These are phyloP conservation scores for Boloria selene DNA, from an alignment of 2,888 invertebrate species.

Conservation along the genomic window DNA sequence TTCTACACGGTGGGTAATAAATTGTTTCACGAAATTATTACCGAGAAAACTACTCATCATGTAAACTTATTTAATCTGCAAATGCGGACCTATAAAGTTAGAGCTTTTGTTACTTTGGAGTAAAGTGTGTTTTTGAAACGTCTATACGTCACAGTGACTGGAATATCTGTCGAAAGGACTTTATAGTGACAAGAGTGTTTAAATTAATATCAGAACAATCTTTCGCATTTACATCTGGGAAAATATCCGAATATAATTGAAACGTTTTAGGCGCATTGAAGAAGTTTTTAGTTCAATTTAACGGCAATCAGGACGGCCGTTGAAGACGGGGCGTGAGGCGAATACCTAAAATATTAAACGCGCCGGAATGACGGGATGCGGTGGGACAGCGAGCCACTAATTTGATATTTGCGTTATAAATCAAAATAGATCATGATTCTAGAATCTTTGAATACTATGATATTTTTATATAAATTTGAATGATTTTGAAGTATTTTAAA, in stretches of 20 bases:
- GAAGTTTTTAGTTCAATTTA: slow-evolving; percentile 83
- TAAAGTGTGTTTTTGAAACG: slow-evolving; percentile 47
- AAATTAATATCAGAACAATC: slow-evolving; percentile 38
- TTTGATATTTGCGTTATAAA: slow-evolving; percentile 64
- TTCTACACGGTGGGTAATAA: slow-evolving; percentile 67
- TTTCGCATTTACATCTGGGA: slow-evolving; percentile 48
- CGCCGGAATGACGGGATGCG: slow-evolving; percentile 63
- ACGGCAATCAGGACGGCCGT: slow-evolving; percentile 81
- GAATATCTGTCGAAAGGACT: slow-evolving; percentile 37
- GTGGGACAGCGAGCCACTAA: slow-evolving; percentile 63
- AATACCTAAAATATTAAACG: slow-evolving; percentile 80
- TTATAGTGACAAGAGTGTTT: slow-evolving; percentile 34
- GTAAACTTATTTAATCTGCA: slow-evolving; percentile 73
- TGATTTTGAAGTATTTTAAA: not conserved
- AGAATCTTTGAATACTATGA: slow-evolving; percentile 15
- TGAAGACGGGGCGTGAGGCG: slow-evolving; percentile 78
- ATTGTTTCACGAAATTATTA: slow-evolving; percentile 51
- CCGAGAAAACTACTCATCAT: slow-evolving; percentile 66
- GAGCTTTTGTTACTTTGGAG: slow-evolving; percentile 50
- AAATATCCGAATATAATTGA: slow-evolving; percentile 72
- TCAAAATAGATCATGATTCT: slow-evolving; percentile 37
- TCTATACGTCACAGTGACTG: slow-evolving; percentile 37
- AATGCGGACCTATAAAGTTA: slow-evolving; percentile 69
- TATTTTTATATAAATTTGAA: slow-evolving; percentile 11
- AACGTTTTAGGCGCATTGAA: slow-evolving; percentile 77